These are phyloP conservation scores for Metaphire vulgaris DNA, from an alignment of 1,140 invertebrate genomes.

Conservation along the genomic window DNA sequence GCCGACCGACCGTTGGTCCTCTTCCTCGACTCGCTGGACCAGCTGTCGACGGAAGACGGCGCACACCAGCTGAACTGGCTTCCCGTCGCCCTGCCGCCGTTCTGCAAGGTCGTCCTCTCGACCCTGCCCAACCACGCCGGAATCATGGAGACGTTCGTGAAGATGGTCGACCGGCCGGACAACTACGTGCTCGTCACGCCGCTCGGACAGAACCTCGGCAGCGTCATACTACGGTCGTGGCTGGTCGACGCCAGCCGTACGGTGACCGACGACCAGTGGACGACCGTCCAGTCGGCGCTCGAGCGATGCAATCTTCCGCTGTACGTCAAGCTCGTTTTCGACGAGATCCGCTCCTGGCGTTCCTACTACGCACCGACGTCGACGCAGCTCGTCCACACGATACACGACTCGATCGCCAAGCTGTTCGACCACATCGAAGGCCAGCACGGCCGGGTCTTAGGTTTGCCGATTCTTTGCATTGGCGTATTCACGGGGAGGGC, in stretches of 20 bases:
- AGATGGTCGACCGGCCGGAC: slow-evolving; percentile 81
- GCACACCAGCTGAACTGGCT: slow-evolving; percentile 95
- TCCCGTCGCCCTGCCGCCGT: slow-evolving; percentile 74
- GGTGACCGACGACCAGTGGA: slow-evolving; percentile 69
- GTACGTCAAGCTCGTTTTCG: slow-evolving; percentile 84
- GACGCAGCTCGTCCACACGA: slow-evolving; percentile 16
- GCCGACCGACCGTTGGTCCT: slow-evolving; percentile 42
- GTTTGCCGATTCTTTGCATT: no score
- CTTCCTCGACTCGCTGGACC: slow-evolving; percentile 69
- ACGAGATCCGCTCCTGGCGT: slow-evolving; percentile 88
- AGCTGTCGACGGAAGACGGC: slow-evolving; percentile 85
- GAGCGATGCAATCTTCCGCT: slow-evolving; percentile 89
- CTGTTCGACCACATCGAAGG: slow-evolving; percentile 30
- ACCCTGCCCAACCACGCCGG: slow-evolving; percentile 48
- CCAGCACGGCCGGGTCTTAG: slow-evolving; percentile 28
- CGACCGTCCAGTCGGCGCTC: slow-evolving; percentile 81
- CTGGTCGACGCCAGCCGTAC: slow-evolving; percentile 75
- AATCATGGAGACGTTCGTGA: slow-evolving; percentile 57
- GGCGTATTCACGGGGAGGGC: no score
- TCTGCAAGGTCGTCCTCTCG: slow-evolving; percentile 83
- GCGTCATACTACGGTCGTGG: slow-evolving; percentile 81
- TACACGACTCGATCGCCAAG: slow-evolving; percentile 36
- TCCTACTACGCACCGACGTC: slow-evolving; percentile 81
- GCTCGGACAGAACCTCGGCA: slow-evolving; percentile 70
- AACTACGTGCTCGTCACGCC: slow-evolving; percentile 61